Evolutionary conservation across 2,888 invertebrate genomes (phyloP).

Genomic region (Hemithea aestivaria): DNA sequence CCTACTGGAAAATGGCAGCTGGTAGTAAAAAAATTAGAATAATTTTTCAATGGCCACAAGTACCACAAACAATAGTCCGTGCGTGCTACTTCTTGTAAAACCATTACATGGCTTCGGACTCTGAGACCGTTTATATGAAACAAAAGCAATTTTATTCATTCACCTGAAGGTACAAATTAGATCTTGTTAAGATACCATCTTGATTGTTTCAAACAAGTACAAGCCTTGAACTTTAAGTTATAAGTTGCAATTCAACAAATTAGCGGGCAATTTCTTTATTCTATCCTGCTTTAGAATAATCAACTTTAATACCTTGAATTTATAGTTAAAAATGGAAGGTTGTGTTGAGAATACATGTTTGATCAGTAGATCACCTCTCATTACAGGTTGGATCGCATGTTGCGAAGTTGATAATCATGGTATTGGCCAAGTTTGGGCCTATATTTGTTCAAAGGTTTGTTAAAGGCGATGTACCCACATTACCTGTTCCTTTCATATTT

Average conservation of each 20-base stretch:
- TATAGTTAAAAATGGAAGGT: conserved; percentile 12
- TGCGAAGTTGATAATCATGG: conserved; percentile 56
- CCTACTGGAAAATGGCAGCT: no score
- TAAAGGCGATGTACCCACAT: not conserved
- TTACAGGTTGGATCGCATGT: conserved; percentile 41
- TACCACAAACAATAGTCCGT: no score
- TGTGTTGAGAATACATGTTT: conserved; percentile 29
- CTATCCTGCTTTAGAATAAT: not conserved
- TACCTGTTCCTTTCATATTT: conserved; percentile 1
- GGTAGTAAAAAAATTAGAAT: no score
- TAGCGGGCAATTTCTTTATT: conserved; percentile 7
- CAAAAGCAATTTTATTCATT: conserved; percentile 11
- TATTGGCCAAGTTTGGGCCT: conserved; percentile 13
- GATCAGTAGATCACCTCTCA: conserved; percentile 39
- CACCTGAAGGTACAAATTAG: conserved; percentile 14
- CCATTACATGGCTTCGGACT: no score
- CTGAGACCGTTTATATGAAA: conserved; percentile 12
- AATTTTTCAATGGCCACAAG: no score
- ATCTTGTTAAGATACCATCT: conserved; percentile 22
- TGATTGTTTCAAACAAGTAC: conserved; percentile 15
- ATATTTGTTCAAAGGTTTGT: conserved; percentile 8
- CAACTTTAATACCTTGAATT: conserved; percentile 1
- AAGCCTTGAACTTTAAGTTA: conserved; percentile 22
- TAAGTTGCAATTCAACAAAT: conserved; percentile 17
- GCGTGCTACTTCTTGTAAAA: no score